phyloP scores from a whole-genome alignment of 2,888 invertebrate genomes.

The Lordiphosa fenestrarum region DNA sequence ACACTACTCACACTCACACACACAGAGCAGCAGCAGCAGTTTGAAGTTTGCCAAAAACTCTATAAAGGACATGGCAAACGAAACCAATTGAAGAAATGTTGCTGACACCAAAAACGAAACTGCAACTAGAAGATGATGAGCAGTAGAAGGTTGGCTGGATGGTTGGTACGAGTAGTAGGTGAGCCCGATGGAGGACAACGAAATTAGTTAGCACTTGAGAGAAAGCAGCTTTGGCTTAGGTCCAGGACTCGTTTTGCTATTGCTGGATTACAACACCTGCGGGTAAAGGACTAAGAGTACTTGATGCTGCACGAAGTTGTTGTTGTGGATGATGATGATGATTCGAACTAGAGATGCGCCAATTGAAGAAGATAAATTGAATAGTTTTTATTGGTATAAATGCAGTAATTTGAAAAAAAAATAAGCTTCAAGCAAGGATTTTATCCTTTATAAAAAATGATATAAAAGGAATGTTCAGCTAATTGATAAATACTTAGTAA shows the following conservation, averaged over 20 bases:
- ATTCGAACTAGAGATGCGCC: slow-evolving; percentile 10
- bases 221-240: slow-evolving; percentile 58
- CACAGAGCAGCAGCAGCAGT: slow-evolving; percentile 7
- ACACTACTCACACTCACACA: slow-evolving; percentile 25
- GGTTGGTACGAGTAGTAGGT: slow-evolving; percentile 3
- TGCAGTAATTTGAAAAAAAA: no score
- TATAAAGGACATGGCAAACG: slow-evolving; percentile 59
- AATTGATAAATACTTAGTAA: no score
- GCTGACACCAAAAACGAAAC: slow-evolving; percentile 65
- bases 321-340: slow-evolving; percentile 8
- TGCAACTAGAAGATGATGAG: slow-evolving; percentile 24
- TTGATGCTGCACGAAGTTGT: slow-evolving; percentile 15
- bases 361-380: neutral
- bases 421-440: no score
- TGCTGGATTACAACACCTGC: slow-evolving; percentile 69
- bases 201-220: slow-evolving; percentile 72
- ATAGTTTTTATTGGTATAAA: neutral
- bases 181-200: slow-evolving; percentile 45
- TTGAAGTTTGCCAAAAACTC: slow-evolving; percentile 25
- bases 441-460: no score
- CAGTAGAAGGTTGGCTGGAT: slow-evolving; percentile 12
- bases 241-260: slow-evolving; percentile 48
- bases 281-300: slow-evolving; percentile 50
- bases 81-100: slow-evolving; percentile 74
- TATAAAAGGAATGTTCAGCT: no score